These are phyloP conservation scores for Rhinophrynus dorsalis DNA, from an alignment of 2,797 vertebrate genomes.

Conservation along the genomic window DNA sequence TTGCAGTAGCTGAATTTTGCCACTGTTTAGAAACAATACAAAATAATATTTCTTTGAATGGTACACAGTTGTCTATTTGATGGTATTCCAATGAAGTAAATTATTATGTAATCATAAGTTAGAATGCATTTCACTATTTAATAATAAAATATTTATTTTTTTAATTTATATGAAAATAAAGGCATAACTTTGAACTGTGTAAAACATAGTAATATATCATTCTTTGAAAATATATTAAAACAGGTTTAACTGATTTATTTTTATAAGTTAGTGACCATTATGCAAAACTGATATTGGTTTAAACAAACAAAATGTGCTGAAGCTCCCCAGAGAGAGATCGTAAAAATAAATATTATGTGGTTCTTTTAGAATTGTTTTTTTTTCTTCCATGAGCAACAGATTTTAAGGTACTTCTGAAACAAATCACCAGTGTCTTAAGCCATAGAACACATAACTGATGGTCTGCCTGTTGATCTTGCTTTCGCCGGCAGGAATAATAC, in stretches of 20 bases:
- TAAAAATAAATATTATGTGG: not conserved
- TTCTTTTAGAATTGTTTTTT: not conserved
- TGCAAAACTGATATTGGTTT: conserved; percentile 33
- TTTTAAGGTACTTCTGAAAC: not conserved
- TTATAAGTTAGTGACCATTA: conserved; percentile 44
- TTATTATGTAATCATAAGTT: conserved; percentile 70
- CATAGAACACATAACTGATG: not conserved
- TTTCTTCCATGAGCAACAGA: not conserved
- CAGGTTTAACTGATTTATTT: conserved; percentile 45
- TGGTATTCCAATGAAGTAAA: conserved; percentile 64
- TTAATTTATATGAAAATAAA: conserved; percentile 81
- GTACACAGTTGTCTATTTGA: conserved; percentile 62
- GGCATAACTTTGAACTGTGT: conserved; percentile 76
- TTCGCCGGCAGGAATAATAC: conserved; percentile 15
- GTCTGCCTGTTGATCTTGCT: not conserved
- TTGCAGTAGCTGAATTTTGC: conserved; percentile 60
- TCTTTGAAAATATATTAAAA: conserved; percentile 18
- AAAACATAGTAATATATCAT: conserved; percentile 70
- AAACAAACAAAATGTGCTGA: conserved; percentile 1
- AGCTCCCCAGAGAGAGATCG: not conserved
- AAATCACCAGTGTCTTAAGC: conserved; percentile 18
- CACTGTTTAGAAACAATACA: conserved; percentile 66
- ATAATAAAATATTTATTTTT: conserved; percentile 85
- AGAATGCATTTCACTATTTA: conserved; percentile 80
- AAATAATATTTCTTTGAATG: conserved; percentile 56